phyloP scores from a whole-genome alignment of 1,140 invertebrate species.

The Protaetia brevitarsis region DNA sequence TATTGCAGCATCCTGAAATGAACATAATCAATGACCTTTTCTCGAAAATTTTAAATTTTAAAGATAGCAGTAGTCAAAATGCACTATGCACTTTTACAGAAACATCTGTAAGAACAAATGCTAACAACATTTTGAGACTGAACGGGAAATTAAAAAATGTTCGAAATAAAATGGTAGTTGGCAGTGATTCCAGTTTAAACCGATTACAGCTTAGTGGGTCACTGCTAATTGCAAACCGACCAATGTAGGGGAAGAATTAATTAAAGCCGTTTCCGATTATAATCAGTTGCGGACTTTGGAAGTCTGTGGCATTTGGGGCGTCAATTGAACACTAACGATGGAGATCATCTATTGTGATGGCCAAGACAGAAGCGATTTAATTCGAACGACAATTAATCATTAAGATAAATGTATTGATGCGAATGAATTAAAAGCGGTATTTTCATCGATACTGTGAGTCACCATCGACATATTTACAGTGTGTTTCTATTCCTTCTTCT shows the following conservation, averaged over 20 bases:
- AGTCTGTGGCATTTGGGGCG: neutral
- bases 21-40: no score
- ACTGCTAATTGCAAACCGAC: slow-evolving; percentile 19
- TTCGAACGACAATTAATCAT: slow-evolving; percentile 14
- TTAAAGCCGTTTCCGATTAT: slow-evolving; percentile 19
- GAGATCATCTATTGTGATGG: slow-evolving; percentile 3
- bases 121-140: no score
- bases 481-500: no score
- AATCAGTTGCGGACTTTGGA: neutral
- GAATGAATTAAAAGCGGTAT: neutral
- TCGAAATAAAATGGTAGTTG: slow-evolving; percentile 14
- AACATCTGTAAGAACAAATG: no score
- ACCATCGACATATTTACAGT: neutral
- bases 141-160: no score
- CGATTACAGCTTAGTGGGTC: slow-evolving; percentile 15
- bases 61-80: no score
- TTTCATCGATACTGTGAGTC: neutral
- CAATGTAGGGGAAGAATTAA: slow-evolving; percentile 20
- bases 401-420: neutral
- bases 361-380: slow-evolving; percentile 2
- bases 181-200: slow-evolving; percentile 12
- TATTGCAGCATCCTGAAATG: no score
- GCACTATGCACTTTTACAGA: no score
- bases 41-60: no score
- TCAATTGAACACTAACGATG: slow-evolving; percentile 18